Base-by-base conservation (phyloP, 2,113 vertebrate genomes). In the Dermatemys mawii region DNA sequence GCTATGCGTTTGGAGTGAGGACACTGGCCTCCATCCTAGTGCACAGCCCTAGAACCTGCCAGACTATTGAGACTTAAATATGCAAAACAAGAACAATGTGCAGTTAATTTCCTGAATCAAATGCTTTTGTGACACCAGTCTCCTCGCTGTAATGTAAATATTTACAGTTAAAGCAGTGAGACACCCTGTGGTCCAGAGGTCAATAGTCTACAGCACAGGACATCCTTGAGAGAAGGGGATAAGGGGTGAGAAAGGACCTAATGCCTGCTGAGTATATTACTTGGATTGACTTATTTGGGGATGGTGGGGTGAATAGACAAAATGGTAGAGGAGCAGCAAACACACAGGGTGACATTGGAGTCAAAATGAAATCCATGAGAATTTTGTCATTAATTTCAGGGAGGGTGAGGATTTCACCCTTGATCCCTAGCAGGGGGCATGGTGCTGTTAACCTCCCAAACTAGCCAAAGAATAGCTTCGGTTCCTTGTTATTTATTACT, bases 61-160 rank as follows among this genome's bases (percentile, higher is more conserved):
- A 67, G 60, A 9, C 16, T 19, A 16, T n/a, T 67, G 19, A 38
- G 19, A 22, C 63, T 38, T 22, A 38, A 70, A 22, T 70, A 38
- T 38, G 63, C 19, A 38, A 70, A 38, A 70, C 35, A 70, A 38
- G 63, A 38, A 35, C 63, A 38, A 38, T 19, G n/a, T 70, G n/a
- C 63, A 9, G 9, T 70, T 9, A 38, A 38, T 70, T 70, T 38
- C n/a, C 63, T 70, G 3, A 38, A 38, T 38, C 63, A 11, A 22
- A 70, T 38, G 19, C n/a, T 35, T 70, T 70, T 70, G n/a, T 70
- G 63, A 70, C 19, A 70, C 63, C 35, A 38, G 17, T 48, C 51
- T 38, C 41, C 22, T 10, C 19, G 0, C 6, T 49, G 27, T 70
- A n/a, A 5, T 57, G 13, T 6, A 12, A 50, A 4, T 9, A 38